phyloP scores from a whole-genome alignment of 2,888 invertebrate genomes.

The Trilocha varians region DNA sequence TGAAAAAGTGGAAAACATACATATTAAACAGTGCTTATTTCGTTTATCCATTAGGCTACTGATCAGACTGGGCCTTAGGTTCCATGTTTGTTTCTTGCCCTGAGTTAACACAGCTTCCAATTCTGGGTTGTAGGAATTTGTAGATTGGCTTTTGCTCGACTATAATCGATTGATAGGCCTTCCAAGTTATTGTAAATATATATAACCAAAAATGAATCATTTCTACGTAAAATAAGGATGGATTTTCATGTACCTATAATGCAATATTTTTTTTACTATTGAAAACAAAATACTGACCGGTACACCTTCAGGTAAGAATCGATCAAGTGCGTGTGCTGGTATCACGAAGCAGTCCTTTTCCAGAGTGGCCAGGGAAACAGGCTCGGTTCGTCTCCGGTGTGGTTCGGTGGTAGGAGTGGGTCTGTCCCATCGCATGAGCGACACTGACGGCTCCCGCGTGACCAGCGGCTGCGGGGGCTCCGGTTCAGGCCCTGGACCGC shows the following conservation, averaged over 20 bases:
- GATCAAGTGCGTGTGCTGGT: conserved; percentile 88
- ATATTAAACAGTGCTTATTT: no score
- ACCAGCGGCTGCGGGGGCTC: conserved; percentile 82
- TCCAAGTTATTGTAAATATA: no score
- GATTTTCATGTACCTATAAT: no score
- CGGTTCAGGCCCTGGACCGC: conserved; percentile 74
- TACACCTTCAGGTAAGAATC: conserved; percentile 92
- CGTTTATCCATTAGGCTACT: no score
- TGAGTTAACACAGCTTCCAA: no score
- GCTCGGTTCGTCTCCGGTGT: conserved; percentile 73
- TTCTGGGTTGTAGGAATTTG: no score
- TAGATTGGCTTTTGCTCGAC: background rate
- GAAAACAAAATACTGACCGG: conserved; percentile 81
- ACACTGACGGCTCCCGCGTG: conserved; percentile 78
- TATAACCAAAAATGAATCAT: background rate
- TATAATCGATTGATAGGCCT: no score
- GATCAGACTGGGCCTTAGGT: no score
- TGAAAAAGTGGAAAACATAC: no score
- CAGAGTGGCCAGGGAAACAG: conserved; percentile 84
- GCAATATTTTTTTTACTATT: no score
- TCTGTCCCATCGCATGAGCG: conserved; percentile 66
- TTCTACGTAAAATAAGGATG: no score
- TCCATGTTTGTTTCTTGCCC: no score
- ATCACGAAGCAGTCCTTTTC: conserved; percentile 95
- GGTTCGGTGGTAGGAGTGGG: conserved; percentile 58